Evolutionary conservation across 2,113 vertebrate genomes (phyloP), one percentile per base, ranked within the genome.

Genomic region (Zosterops pallidus): DNA sequence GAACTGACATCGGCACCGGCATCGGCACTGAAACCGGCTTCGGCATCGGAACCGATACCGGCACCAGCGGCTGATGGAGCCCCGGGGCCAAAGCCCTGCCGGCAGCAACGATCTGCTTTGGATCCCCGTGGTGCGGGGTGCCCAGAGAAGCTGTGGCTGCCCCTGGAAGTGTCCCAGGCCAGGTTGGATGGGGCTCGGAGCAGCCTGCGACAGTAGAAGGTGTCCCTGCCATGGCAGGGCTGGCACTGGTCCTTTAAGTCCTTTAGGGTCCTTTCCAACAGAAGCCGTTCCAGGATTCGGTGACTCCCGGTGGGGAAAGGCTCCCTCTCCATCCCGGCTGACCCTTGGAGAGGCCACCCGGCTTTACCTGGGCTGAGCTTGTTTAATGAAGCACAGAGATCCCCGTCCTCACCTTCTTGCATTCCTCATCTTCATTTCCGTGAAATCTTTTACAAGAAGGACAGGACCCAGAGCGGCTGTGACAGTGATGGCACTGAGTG

Each of bases 351-450:
- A 35, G 2, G 21, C 28, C 4, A 0, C 19, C 64, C 14, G 3
- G 76, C 52, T 57, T 35, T 77, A 35, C 77, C 19, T 2, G 35
- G 26, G 9, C 41, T 15, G 14, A 44, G 22, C 12, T 46, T 44
- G 57, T 72, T 24, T 17, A 42, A 7, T n/a, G 33, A 14, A 52
- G 47, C 35, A 0, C 35, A 0, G 23, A 39, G 39, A 47, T 69
- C 14, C 49, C 11, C 19, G 0, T 15, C 56, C 39, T 82, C 83
- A 81, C 60, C 84, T 64, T 52, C 55, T 33, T 39, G 46, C 59
- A 46, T 91, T 92, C 85, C 84, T 44, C 17, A 0, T 65, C 82
- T 89, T 85, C 65, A 57, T 94, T 93, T 87, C 84, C 95, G 91
- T 72, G 82, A 85, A 63, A 13, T 31, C 62, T 70, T 28, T 68